Evolutionary conservation across 2,113 vertebrate genomes (phyloP).

Genomic region (Egretta garzetta): DNA sequence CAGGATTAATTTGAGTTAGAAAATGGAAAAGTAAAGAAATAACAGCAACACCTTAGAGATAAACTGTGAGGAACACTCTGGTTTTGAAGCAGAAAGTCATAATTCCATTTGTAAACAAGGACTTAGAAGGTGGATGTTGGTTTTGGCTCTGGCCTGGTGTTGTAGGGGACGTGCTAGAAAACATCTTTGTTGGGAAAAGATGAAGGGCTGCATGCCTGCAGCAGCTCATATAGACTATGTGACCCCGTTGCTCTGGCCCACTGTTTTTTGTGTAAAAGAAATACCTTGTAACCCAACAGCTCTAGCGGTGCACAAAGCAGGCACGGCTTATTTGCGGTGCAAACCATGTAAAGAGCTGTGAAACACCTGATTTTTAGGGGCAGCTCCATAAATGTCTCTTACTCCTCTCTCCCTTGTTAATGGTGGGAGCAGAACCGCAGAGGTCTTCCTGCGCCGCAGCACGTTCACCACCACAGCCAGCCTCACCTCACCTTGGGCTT

Average conservation of each 20-base stretch:
- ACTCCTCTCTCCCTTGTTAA: neutral
- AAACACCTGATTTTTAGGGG: rapidly evolving
- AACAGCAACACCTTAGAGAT: rapidly evolving
- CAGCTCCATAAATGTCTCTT: neutral
- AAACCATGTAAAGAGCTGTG: neutral
- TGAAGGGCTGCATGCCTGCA: neutral
- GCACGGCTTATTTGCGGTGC: neutral
- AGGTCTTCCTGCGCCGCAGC: rapidly evolving
- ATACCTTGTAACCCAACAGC: neutral
- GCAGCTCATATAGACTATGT: rapidly evolving
- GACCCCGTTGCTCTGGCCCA: neutral
- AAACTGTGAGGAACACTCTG: neutral
- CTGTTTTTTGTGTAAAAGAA: neutral
- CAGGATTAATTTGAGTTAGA: neutral
- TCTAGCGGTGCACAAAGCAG: neutral
- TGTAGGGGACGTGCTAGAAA: neutral
- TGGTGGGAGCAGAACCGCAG: neutral
- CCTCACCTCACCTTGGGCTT: neutral
- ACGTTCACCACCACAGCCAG: rapidly evolving
- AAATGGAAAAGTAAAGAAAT: neutral
- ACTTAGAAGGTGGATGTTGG: neutral
- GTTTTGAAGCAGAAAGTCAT: neutral
- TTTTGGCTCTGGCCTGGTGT: neutral
- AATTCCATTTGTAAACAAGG: neutral
- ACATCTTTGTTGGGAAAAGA: neutral